Conservation (phyloP, 2,888 invertebrate species). For the Caenorhabditis sp. region DNA sequence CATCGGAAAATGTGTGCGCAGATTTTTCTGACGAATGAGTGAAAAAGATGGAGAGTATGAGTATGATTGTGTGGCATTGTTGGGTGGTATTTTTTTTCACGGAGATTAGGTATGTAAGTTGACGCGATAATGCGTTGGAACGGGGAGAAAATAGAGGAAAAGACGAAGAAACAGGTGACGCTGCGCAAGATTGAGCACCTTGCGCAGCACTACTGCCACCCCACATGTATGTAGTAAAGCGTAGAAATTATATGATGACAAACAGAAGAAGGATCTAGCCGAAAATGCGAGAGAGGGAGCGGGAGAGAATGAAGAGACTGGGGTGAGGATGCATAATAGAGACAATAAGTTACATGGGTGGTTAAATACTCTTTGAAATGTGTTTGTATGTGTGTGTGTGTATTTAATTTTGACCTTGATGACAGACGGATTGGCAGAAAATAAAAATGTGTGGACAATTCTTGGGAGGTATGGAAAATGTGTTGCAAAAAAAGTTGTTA, state of each 20-base stretch:
- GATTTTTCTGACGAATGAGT: neutral
- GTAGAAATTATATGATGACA: neutral
- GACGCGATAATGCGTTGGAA: no score
- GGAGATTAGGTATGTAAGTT: no score
- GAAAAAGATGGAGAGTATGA: neutral
- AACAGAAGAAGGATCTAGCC: neutral
- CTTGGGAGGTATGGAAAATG: neutral
- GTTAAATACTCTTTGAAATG: neutral
- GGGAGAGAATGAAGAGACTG: neutral
- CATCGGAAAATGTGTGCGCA: neutral
- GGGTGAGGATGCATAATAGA: neutral
- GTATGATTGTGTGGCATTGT: neutral
- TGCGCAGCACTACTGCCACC: neutral
- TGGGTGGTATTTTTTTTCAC: no score
- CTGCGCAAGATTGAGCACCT: neutral
- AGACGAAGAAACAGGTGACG: neutral
- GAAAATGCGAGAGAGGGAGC: neutral
- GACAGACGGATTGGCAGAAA: neutral
- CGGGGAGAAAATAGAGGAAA: neutral
- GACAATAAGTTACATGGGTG: constrained; percentile 7
- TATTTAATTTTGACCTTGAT: neutral
- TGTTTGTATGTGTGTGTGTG: neutral
- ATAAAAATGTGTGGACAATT: no score
- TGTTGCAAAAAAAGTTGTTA: neutral
- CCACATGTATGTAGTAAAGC: neutral